Evolutionary conservation across 2,113 vertebrate species (phyloP).

Genomic region (Calypte anna): DNA sequence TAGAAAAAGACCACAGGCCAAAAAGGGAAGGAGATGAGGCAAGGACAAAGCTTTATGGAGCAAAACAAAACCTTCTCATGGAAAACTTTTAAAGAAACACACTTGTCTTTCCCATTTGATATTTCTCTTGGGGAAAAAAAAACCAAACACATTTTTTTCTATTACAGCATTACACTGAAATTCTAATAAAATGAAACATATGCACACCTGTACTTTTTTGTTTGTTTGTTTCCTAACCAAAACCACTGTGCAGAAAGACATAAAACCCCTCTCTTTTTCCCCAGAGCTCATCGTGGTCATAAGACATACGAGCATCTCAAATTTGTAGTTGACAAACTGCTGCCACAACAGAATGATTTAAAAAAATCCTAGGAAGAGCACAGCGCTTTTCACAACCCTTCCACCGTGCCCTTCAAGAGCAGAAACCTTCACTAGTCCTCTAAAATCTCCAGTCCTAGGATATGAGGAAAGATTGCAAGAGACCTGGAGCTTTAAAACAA

Average conservation of each 20-base stretch:
- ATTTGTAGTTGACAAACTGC: neutral
- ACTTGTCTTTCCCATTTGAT: neutral
- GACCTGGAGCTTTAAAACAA: neutral
- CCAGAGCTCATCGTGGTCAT: accelerated
- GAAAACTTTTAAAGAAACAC: neutral
- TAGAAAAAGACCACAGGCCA: neutral
- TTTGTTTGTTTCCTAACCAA: neutral
- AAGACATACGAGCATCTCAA: neutral
- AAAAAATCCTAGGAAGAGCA: neutral
- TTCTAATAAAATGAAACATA: accelerated
- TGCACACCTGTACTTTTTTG: neutral
- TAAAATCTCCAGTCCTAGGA: neutral
- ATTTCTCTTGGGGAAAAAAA: neutral
- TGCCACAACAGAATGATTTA: neutral
- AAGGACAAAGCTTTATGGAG: neutral
- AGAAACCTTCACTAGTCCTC: neutral
- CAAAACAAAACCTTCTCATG: neutral
- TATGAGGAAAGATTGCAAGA: neutral
- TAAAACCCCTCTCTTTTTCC: neutral
- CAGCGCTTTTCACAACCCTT: accelerated
- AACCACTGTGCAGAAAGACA: neutral
- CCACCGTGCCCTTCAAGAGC: neutral
- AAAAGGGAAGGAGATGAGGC: neutral
- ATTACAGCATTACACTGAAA: neutral
- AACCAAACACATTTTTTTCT: neutral